These are phyloP conservation scores for Galbula dea DNA, from an alignment of 2,113 vertebrate species.

Conservation along the genomic window DNA sequence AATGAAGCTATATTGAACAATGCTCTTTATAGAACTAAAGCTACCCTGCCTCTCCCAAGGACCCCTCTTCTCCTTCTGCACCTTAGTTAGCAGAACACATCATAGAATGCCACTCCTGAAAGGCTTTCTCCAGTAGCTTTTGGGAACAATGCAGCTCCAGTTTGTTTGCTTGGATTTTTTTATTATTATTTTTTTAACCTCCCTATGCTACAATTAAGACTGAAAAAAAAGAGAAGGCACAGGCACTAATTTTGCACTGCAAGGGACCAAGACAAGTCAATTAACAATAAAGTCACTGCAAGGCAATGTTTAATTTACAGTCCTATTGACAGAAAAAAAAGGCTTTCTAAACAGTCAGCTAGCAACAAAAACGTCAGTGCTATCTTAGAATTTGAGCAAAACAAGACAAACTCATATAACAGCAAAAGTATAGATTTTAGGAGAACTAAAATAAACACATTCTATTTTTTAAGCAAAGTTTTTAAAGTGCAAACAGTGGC, in stretches of 20 bases:
- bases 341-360: not conserved
- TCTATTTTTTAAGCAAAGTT: not conserved
- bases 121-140: not conserved
- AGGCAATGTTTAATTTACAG: not conserved
- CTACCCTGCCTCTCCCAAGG: not conserved
- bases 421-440: not conserved
- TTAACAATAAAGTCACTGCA: not conserved
- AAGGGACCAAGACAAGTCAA: not conserved
- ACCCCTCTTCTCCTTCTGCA: too few species aligned
- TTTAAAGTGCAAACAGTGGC: not conserved
- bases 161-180: not conserved
- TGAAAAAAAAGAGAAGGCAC: not conserved
- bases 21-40: not conserved
- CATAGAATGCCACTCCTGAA: rapidly evolving
- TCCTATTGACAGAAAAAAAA: not conserved
- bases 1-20: too few species aligned
- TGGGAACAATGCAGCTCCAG: not conserved
- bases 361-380: not conserved
- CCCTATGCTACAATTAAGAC: not conserved
- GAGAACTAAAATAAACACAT: not conserved
- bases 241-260: not conserved
- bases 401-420: not conserved
- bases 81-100: rapidly evolving
- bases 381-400: not conserved
- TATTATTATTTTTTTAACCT: not conserved